Percentiles rank a stretch among this genome's conserved stretches.
Evolutionary conservation across 2,888 invertebrate species (phyloP).

Genomic region (Saturnia pavonia): DNA sequence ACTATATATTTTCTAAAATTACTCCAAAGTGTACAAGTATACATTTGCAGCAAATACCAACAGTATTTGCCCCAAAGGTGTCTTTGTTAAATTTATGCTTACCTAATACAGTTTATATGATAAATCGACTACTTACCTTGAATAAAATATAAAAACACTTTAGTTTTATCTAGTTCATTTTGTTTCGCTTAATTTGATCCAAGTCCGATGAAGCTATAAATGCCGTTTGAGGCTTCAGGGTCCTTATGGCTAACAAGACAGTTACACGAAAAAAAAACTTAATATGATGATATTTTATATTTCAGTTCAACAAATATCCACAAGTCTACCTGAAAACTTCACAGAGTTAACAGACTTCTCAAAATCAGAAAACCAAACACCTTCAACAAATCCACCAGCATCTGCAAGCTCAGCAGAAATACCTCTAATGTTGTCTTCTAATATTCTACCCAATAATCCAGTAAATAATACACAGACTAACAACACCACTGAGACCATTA

Average conservation of each 20-base stretch:
- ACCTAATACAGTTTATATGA: background rate
- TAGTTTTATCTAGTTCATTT: no score
- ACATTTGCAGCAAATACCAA: background rate
- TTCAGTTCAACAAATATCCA: no score
- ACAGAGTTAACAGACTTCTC: no score
- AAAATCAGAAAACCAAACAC: no score
- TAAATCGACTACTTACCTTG: background rate
- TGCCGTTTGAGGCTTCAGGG: no score
- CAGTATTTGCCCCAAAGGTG: background rate
- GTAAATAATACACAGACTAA: background rate
- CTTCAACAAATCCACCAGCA: background rate
- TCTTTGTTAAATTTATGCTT: background rate
- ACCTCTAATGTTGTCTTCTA: background rate
- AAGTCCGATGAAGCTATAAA: no score
- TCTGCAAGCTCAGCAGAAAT: background rate
- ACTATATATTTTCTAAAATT: background rate
- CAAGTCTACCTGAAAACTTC: no score
- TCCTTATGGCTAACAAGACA: no score
- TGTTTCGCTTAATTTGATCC: no score
- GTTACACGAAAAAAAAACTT: no score
- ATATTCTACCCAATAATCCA: background rate
- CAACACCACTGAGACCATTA: background rate
- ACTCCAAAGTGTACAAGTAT: background rate
- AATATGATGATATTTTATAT: no score
- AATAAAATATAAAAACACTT: background rate